These are phyloP conservation scores for Amblyornis subalaris DNA, from an alignment of 2,113 vertebrate genomes.

Conservation along the genomic window DNA sequence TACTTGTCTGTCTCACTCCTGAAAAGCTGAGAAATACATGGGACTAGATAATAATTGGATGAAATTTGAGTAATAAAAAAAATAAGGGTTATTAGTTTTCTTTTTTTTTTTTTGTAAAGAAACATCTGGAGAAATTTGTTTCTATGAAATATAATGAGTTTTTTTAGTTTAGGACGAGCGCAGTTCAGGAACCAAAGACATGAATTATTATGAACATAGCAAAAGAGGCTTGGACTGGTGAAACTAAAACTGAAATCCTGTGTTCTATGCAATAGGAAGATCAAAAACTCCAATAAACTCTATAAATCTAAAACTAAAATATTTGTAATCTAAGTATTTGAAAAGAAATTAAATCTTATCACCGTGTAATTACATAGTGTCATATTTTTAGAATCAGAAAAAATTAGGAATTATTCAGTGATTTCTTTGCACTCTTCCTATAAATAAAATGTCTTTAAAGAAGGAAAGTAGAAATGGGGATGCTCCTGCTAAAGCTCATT, in stretches of 20 bases:
- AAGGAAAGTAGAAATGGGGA: not conserved
- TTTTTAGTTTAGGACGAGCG: not conserved
- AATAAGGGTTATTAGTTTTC: accelerated
- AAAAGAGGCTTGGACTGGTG: not conserved
- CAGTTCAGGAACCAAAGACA: not conserved
- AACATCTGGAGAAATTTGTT: not conserved
- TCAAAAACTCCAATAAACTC: not conserved
- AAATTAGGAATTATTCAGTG: not conserved
- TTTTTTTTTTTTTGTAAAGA: not conserved
- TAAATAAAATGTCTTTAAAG: not conserved
- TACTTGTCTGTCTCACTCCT: not conserved
- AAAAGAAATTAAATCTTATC: not conserved
- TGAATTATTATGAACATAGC: not conserved
- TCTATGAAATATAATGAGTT: not conserved
- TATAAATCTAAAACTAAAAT: not conserved
- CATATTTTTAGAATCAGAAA: not conserved
- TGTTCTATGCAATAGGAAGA: not conserved
- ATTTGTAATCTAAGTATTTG: not conserved
- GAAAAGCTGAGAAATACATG: not conserved
- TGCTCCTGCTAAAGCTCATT: not conserved
- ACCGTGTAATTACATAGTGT: not conserved
- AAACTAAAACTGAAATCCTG: not conserved
- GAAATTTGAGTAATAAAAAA: not conserved
- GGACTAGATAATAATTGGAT: not conserved
- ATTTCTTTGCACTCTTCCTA: not conserved